Base-by-base conservation (phyloP, 1,140 invertebrate species). In the Macrosteles quadrilineatus region DNA sequence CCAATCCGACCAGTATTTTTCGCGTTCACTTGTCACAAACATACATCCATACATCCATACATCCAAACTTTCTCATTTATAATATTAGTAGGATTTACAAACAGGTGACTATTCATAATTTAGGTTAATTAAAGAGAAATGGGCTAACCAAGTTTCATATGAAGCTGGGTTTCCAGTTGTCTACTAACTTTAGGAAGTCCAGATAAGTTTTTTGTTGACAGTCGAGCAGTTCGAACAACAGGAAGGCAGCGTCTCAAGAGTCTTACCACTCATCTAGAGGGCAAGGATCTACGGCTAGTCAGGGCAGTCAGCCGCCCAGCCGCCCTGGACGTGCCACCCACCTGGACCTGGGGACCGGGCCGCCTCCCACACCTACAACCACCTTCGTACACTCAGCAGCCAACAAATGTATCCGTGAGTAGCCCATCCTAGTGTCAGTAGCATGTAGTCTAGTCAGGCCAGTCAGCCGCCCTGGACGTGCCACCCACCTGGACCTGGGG, bases 211-310 rank as follows among this genome's bases (percentile, higher is more conserved):
- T n/a, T 4, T 36, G 32, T 6, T 14, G 4, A 23, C 68, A 69
- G 68, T 69, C 68, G 14, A 65, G 71, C 69, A 72, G 68, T 57
- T 68, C 68, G 2, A 67, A 40, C 68, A 71, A 72, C 59, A 69
- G 77, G 11, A 75, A 78, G 47, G 73, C 74, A 66, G 72, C 73
- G 0, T 79, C 77, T 0, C 79, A 81, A 45, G 79, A 81, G 69
- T 82, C 81, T 21, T 82, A 81, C 67, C 76, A 82, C 32, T 81
- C 79, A n/a, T 67, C 65, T 1, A 50, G 64, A 25, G 27, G 29
- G 0, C 43, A 47, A 25, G 36, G 36, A 1, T 69, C 68, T 2
- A 76, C 1, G 69, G 74, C 55, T 75, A 76, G 69, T 68, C 73
- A 63, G 45, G 63, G 23, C 17, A 73, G 59, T 66, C 71, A n/a